Evolutionary conservation across 1,140 invertebrate species (phyloP).

Genomic region (Yoshiicerus persimilis): DNA sequence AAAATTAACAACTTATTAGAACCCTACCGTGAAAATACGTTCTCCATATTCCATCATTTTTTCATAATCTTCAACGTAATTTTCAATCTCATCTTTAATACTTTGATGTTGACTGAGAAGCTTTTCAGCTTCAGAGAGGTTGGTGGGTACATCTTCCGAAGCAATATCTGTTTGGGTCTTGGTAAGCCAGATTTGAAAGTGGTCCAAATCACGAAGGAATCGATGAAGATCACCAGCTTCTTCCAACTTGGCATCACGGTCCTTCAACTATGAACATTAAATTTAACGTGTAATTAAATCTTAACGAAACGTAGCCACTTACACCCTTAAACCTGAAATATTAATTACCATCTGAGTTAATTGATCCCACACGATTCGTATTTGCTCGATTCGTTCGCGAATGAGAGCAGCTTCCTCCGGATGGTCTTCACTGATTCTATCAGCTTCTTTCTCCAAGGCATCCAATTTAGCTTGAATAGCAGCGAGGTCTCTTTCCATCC

Average conservation of each 20-base stretch:
- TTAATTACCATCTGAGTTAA: constrained; percentile 84
- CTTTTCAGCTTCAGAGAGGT: constrained; percentile 93
- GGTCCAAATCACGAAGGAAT: constrained; percentile 97
- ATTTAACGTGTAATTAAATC: neutral
- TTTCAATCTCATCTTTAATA: constrained; percentile 98
- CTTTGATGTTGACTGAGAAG: constrained; percentile 94
- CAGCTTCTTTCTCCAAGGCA: constrained; percentile 87
- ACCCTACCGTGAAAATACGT: constrained; percentile 77
- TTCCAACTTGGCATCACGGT: constrained; percentile 95
- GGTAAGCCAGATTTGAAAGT: constrained; percentile 99
- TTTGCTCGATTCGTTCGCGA: constrained; percentile 84
- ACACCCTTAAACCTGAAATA: neutral
- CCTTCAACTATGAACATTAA: constrained; percentile 69
- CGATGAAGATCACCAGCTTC: constrained; percentile 97
- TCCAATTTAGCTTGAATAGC: constrained; percentile 97
- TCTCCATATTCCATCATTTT: constrained; percentile 99
- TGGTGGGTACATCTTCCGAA: constrained; percentile 96
- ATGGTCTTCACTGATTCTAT: constrained; percentile 85
- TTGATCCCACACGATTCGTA: constrained; percentile 91
- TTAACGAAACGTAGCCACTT: neutral
- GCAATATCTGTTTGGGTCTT: constrained; percentile 97
- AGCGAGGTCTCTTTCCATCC: constrained; percentile 97
- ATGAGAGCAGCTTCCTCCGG: constrained; percentile 94
- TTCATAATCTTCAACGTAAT: constrained; percentile 95
- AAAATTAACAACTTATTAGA: neutral